These are phyloP conservation scores for Malacoraja senta DNA, from an alignment of 2,797 vertebrate species.

Conservation along the genomic window DNA sequence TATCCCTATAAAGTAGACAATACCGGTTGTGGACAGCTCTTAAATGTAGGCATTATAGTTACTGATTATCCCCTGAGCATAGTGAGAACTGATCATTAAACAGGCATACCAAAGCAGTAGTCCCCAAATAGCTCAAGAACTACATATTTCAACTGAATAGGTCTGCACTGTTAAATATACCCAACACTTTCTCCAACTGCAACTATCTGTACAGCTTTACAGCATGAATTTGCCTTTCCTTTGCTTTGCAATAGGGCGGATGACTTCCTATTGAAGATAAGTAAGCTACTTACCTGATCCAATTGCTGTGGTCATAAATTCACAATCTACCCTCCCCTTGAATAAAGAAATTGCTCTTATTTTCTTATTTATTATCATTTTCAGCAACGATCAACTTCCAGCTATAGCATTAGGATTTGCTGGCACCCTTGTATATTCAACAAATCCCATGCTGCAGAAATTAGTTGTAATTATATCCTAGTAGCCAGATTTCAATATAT, in stretches of 20 bases:
- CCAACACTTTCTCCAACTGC: neutral
- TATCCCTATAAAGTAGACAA: no score
- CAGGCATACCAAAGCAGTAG: no score
- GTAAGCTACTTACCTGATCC: neutral
- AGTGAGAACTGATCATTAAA: no score
- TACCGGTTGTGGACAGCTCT: no score
- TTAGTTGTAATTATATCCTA: neutral
- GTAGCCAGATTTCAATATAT: neutral
- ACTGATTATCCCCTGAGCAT: no score
- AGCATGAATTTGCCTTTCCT: neutral
- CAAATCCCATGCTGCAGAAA: neutral
- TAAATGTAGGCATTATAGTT: no score
- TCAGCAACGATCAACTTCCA: neutral
- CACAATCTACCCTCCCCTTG: neutral
- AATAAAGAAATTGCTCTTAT: neutral
- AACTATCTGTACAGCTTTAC: neutral
- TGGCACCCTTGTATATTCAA: no score
- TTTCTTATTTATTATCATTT: neutral
- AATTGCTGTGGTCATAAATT: no score
- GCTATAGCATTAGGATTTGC: neutral
- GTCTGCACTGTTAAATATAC: neutral
- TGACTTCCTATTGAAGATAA: neutral
- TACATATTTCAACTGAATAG: neutral
- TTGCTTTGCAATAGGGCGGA: neutral
- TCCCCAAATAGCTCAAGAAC: neutral